Percentiles rank a stretch among this genome's conserved stretches.
Conservation (phyloP, 2,113 vertebrate species). For the Ceyx melanurus region DNA sequence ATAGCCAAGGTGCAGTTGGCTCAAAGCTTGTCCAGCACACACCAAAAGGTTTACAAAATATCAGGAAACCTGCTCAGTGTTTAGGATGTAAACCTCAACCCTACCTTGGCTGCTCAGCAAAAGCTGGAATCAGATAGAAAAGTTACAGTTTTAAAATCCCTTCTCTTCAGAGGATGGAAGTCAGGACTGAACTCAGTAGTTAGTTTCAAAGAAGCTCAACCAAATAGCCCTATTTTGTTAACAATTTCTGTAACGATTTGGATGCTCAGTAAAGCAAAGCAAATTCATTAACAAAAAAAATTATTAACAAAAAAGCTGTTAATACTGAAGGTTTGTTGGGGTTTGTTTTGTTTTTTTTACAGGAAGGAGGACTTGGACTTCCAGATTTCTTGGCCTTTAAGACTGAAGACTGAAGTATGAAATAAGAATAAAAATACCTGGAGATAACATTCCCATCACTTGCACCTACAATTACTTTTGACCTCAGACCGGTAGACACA, state of each 20-base stretch:
- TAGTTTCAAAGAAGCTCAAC: background rate
- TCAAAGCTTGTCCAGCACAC: background rate
- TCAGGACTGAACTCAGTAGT: background rate
- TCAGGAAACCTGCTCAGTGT: background rate
- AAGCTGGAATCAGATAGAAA: background rate
- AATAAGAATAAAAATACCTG: background rate
- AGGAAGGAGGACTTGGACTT: background rate
- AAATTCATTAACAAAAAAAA: background rate
- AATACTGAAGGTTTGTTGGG: background rate
- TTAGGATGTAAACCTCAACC: background rate
- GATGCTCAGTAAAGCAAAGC: background rate
- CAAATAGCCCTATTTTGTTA: background rate
- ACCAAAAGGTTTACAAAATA: constrained; percentile 18
- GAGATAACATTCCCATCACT: background rate
- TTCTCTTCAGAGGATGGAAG: background rate
- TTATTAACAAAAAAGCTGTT: background rate
- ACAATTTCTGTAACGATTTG: background rate
- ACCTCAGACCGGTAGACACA: background rate
- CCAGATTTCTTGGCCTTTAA: background rate
- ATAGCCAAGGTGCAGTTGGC: background rate
- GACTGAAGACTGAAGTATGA: background rate
- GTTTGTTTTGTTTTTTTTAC: background rate
- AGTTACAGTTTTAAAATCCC: background rate
- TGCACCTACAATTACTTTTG: background rate
- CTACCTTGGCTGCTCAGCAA: background rate